Base-by-base conservation (phyloP, 2,113 vertebrate species). In the Ammodytes dubius region DNA sequence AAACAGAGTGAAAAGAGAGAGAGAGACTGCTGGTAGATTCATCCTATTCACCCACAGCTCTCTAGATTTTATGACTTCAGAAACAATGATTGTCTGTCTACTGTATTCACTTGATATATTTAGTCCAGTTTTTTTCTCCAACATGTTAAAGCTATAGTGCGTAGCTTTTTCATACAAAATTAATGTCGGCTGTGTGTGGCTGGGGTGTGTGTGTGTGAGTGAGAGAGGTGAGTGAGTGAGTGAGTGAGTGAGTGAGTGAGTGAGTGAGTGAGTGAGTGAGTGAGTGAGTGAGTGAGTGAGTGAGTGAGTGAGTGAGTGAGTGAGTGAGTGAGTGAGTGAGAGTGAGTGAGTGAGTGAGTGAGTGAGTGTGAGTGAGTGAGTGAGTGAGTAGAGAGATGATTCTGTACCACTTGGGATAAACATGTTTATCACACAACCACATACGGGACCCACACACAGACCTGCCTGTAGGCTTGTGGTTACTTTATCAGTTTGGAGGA, bases 11-110 rank as follows among this genome's bases (percentile, higher is more conserved):
- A 50, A 53, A 57, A 49, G 19, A 37, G 68, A 69, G 39, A 60
- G 54, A 85, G 4, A 56, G 74, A 78, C 72, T 47, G 59, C 64
- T 63, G 58, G 77, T 56, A 85, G 77, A 85, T 79, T 86, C 78
- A 87, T 79, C 77, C 68, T n/a, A 14, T 37, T 79, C 45, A 72
- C 65, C 60, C 73, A 53, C 70, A 60, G 43, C 39, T 1, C 74
- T 49, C 39, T 46, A 27, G 70, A 60, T 81, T 83, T 81, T 60
- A 81, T 81, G 63, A 73, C 72, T 27, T 54, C n/a, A 69, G 19
- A 17, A 12, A 52, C 42, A 54, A 78, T 15, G 46, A 63, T 35
- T 43, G 65, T 19, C 53, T 59, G 43, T 46, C 42, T 45, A 3
- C 40, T 27, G 27, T 27, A 27, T 27, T 27, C 27, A 27, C 27